Percentiles rank a stretch among this genome's conserved stretches.
These are phyloP conservation scores for Chelmon rostratus DNA, from an alignment of 2,797 vertebrate genomes.

Conservation along the genomic window DNA sequence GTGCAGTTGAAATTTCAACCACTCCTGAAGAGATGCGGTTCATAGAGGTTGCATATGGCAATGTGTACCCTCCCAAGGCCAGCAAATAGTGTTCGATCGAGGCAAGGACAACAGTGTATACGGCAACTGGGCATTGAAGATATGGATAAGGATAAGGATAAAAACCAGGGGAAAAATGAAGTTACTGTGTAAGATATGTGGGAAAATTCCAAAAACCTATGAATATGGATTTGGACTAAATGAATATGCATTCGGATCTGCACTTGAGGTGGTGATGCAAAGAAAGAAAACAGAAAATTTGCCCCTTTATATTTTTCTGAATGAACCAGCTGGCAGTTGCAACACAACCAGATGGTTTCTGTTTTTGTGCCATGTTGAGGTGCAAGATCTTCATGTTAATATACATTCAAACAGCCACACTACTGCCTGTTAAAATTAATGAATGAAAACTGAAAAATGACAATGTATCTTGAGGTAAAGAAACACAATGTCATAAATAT, in stretches of 20 bases:
- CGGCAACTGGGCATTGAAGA: background rate
- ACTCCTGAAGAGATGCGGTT: background rate
- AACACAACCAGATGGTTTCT: conserved; percentile 58
- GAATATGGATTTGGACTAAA: background rate
- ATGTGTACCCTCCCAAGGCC: background rate
- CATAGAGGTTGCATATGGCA: background rate
- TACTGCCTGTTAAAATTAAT: conserved; percentile 39
- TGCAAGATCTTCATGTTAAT: conserved; percentile 34
- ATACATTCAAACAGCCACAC: conserved; percentile 31
- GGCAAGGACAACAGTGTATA: background rate
- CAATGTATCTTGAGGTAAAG: conserved; percentile 35
- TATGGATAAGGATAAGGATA: background rate
- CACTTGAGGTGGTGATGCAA: background rate
- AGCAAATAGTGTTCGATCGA: background rate
- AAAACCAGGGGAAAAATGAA: background rate
- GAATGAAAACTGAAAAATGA: conserved; percentile 57
- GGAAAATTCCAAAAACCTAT: background rate
- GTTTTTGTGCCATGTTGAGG: conserved; percentile 22
- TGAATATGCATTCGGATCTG: conserved; percentile 30
- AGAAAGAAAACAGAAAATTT: background rate
- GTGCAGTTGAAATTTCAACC: background rate
- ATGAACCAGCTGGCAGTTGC: conserved; percentile 37
- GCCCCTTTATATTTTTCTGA: conserved; percentile 12
- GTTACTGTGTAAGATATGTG: background rate
- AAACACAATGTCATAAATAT: conserved; percentile 50